Base-by-base conservation (phyloP, 2,797 vertebrate species). In the Dallia pectoralis region DNA sequence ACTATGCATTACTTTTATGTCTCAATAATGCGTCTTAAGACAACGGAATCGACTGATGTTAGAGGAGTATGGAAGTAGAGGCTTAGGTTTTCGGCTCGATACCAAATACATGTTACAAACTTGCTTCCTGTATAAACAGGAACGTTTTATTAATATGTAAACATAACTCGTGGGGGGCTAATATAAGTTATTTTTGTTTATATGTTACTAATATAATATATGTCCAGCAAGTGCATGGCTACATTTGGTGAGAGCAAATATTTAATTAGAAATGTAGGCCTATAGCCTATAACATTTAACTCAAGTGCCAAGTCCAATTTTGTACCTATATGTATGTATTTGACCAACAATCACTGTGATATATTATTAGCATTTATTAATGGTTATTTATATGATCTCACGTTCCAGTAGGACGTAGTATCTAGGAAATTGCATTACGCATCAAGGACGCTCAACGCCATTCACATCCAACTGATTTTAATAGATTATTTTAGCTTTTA, bases 21-120 rank as follows among this genome's bases (percentile, higher is more conserved):
- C 75, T 80, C 73, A 75, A 80, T 82, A 80, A 81, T 80, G 44
- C 73, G 48, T 66, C 77, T 65, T 62, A 48, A 29, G 27, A 49
- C 44, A 68, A 11, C 32, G 25, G 30, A 59, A 33, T 14, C 25
- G 22, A 59, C 40, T 33, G 9, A 64, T 64, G 29, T 3, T 64
- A 30, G 29, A 63, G 6, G 15, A 63, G 30, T 16, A 16, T 64
- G 30, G 62, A 64, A 16, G 29, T 19, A 64, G 16, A 30, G 7
- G 12, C 18, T 19, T 51, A 51, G 48, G 48, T 51, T 19, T 49
- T 49, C 19, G 16, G 48, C 15, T 6, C 15, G 16, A 19, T 4
- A 1, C 51, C 9, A 22, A 56, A 56, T 56, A 25, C 25, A 11
- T 56, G 53, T 22, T 22, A 8, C 22, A 2, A 56, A 56, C 51